These are phyloP conservation scores for Rhegmatorhina hoffmannsi DNA, from an alignment of 2,113 vertebrate species.

Conservation along the genomic window DNA sequence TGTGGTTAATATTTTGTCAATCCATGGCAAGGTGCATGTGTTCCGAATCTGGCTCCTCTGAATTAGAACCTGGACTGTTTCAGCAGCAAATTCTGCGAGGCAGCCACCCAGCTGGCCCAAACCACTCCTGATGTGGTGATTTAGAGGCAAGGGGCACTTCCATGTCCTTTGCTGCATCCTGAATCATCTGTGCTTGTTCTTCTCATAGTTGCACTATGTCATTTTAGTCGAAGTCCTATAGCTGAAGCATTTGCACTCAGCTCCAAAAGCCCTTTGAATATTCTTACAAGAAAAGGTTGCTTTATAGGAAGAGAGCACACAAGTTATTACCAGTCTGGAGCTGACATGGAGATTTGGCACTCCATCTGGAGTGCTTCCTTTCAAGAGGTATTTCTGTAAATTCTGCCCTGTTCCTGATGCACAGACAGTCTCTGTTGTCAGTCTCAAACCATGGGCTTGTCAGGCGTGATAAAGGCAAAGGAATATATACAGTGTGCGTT, in stretches of 20 bases:
- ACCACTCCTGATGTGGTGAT: background rate
- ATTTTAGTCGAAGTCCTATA: background rate
- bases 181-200: background rate
- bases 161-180: background rate
- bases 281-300: background rate
- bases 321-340: background rate
- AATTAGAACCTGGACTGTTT: background rate
- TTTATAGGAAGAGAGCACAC: background rate
- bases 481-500: background rate
- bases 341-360: background rate
- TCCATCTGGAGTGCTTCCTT: conserved; percentile 21
- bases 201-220: background rate
- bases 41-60: background rate
- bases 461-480: background rate
- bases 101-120: background rate
- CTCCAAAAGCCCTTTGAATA: background rate
- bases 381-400: conserved; percentile 3
- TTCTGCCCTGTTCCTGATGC: background rate
- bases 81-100: background rate
- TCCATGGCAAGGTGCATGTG: accelerated
- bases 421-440: background rate
- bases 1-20: background rate
- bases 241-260: background rate
- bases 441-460: background rate
- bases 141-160: background rate